Evolutionary conservation across 2,797 vertebrate species (phyloP).

Genomic region (Hypotaenidia philippensis): DNA sequence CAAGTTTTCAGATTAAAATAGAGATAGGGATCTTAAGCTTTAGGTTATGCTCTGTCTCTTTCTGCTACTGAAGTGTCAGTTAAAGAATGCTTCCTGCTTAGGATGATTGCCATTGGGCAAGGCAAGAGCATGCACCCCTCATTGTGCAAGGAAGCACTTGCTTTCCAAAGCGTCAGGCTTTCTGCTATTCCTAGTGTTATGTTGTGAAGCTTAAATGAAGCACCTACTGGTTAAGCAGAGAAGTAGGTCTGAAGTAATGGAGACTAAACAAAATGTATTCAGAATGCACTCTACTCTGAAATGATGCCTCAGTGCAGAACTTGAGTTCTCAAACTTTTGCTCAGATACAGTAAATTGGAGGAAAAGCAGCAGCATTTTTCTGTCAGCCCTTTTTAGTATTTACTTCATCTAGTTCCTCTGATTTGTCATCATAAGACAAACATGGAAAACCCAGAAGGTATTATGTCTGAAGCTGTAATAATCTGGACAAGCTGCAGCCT

Average conservation of each 20-base stretch:
- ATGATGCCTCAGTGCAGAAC: not conserved
- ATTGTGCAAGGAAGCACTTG: not conserved
- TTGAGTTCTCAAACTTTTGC: not conserved
- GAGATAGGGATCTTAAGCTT: not conserved
- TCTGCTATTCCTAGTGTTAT: not conserved
- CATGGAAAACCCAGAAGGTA: not conserved
- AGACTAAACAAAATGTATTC: slow-evolving; percentile 1
- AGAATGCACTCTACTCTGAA: not conserved
- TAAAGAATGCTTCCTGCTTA: not conserved
- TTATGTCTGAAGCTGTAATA: not conserved
- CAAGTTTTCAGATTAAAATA: not conserved
- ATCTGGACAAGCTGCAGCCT: not conserved
- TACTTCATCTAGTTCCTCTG: not conserved
- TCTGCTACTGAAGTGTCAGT: not conserved
- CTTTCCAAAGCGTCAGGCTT: not conserved
- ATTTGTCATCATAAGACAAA: not conserved
- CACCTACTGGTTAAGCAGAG: not conserved
- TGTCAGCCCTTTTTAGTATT: not conserved
- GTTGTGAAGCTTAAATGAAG: not conserved
- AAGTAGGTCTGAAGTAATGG: not conserved
- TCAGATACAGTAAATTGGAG: not conserved
- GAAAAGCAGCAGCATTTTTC: slow-evolving; percentile 11
- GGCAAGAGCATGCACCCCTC: not conserved
- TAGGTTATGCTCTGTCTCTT: not conserved
- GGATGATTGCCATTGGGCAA: not conserved